phyloP scores from a whole-genome alignment of 2,113 vertebrate genomes.

The Colius striatus region DNA sequence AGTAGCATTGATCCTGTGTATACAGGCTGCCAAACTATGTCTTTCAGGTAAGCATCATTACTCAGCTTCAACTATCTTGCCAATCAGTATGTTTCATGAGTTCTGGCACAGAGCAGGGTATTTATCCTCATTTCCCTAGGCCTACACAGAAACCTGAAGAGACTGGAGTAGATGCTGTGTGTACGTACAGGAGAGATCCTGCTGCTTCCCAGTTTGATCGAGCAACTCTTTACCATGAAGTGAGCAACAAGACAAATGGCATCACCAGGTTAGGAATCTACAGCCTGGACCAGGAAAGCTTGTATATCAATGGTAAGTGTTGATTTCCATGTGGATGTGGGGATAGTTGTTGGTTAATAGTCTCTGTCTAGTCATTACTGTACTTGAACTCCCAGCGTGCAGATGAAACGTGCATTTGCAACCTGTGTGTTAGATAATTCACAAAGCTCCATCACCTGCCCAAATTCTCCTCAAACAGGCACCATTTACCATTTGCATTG shows the following conservation, averaged over 20 bases:
- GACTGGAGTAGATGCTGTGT: slow-evolving; percentile 52
- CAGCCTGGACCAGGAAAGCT: not conserved
- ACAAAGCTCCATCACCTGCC: not conserved
- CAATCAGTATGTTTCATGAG: not conserved
- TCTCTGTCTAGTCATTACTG: not conserved
- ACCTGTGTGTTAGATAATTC: not conserved
- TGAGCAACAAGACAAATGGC: not conserved
- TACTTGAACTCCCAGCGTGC: too few species aligned
- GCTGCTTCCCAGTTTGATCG: not conserved
- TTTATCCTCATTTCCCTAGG: not conserved
- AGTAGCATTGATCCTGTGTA: slow-evolving; percentile 21
- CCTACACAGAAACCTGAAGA: not conserved
- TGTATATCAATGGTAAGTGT: slow-evolving; percentile 43
- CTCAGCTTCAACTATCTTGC: not conserved
- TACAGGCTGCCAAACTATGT: slow-evolving; percentile 14
- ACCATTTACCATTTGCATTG: not conserved
- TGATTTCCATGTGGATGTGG: not conserved
- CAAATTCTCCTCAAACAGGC: not conserved
- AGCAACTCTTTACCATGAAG: slow-evolving; percentile 18
- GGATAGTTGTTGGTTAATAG: not conserved
- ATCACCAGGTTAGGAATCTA: slow-evolving; percentile 16
- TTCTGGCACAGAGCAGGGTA: not conserved
- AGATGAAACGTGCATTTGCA: not conserved
- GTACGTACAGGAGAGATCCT: slow-evolving; percentile 34
- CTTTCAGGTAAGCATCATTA: slow-evolving; percentile 50